Evolutionary conservation across 2,113 vertebrate genomes (phyloP).

Genomic region (Zingel zingel): DNA sequence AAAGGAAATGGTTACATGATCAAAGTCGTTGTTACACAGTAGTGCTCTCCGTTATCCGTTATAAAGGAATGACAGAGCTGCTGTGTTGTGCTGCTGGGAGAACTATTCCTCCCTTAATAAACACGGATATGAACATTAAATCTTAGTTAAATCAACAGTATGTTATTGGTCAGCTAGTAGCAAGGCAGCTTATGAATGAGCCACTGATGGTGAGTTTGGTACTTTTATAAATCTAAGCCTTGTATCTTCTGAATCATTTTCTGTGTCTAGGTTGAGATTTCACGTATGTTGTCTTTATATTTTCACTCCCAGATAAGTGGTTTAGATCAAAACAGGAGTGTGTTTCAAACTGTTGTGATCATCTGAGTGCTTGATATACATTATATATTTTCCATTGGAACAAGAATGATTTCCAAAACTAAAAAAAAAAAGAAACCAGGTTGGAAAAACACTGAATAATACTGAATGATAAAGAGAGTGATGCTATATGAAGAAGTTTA

Average conservation of each 20-base stretch:
- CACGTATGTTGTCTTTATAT: background rate
- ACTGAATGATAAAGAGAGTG: background rate
- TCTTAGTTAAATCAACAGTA: background rate
- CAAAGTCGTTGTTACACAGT: background rate
- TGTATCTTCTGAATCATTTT: background rate
- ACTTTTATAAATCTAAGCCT: background rate
- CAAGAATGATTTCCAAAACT: background rate
- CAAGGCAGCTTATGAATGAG: background rate
- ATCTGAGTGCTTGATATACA: background rate
- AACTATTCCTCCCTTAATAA: conserved; percentile 10
- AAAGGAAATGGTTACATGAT: background rate
- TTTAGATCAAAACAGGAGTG: background rate
- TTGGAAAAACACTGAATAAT: background rate
- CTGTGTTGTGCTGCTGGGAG: background rate
- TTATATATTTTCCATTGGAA: background rate
- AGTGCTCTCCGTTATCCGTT: background rate
- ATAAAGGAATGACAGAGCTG: background rate
- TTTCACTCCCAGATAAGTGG: background rate
- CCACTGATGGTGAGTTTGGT: no score
- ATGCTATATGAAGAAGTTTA: background rate
- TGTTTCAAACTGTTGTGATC: background rate
- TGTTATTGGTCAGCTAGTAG: background rate
- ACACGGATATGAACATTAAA: background rate
- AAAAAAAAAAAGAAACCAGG: background rate
- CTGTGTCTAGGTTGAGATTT: background rate